Conservation (phyloP, 2,113 vertebrate species). For the Hippocampus abdominalis region DNA sequence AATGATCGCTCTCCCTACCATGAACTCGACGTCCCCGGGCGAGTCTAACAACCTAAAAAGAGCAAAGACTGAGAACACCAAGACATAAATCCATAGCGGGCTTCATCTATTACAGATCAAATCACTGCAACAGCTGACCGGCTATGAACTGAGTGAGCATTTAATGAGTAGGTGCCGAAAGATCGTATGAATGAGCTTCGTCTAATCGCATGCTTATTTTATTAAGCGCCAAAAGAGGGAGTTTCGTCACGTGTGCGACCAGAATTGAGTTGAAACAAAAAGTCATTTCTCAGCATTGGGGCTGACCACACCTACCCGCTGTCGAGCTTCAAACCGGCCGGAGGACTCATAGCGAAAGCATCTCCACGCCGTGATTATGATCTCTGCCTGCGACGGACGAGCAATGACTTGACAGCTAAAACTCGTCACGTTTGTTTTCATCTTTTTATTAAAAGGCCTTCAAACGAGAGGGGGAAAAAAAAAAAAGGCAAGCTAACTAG, state of each 20-base stretch:
- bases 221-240: background rate
- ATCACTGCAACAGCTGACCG: background rate
- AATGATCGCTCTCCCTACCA: slow-evolving; percentile 37
- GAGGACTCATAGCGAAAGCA: slow-evolving; percentile 1
- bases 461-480: slow-evolving; percentile 24
- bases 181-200: background rate
- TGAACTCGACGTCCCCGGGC: slow-evolving; percentile 26
- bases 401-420: slow-evolving; percentile 60
- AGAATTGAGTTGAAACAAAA: background rate
- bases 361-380: background rate
- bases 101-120: background rate
- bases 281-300: background rate
- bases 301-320: slow-evolving; percentile 23
- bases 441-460: slow-evolving; percentile 70
- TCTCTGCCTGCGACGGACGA: slow-evolving; percentile 2
- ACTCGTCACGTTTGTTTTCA: slow-evolving; percentile 43
- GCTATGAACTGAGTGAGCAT: background rate
- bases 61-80: slow-evolving; percentile 62
- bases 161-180: background rate
- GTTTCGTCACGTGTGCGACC: background rate
- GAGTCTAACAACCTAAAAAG: slow-evolving; percentile 63
- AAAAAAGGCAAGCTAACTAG: slow-evolving; percentile 59
- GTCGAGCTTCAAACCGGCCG: slow-evolving; percentile 14
- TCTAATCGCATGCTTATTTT: slow-evolving; percentile 3
- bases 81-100: background rate